Evolutionary conservation across 64 coral and sea anemone genomes (phyloP).

Genomic region (Catalaphyllia jardinei): DNA sequence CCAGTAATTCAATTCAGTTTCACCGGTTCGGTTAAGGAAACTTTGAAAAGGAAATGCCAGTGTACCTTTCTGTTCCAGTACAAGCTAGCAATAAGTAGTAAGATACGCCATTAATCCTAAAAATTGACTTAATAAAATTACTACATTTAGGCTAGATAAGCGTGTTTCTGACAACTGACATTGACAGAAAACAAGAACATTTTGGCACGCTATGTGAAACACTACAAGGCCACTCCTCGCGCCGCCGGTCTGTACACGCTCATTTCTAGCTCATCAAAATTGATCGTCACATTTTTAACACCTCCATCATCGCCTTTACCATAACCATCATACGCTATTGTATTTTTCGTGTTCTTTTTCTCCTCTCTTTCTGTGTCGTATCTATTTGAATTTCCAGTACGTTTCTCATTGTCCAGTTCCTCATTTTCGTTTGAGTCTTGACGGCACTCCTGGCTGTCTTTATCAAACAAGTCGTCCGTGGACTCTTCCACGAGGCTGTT

Average conservation of each 20-base stretch:
- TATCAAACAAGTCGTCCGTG: neutral
- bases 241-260: neutral
- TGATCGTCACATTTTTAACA: neutral
- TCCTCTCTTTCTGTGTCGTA: neutral
- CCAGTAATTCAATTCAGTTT: no score
- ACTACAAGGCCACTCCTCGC: neutral
- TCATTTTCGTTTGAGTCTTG: neutral
- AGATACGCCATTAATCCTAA: no score
- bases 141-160: no score
- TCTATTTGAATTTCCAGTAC: neutral
- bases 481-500: conserved; percentile 27
- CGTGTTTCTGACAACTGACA: no score
- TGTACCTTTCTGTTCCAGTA: no score
- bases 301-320: neutral
- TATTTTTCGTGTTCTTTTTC: neutral
- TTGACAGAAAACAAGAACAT: no score
- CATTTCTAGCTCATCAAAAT: neutral
- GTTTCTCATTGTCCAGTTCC: neutral
- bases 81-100: no score
- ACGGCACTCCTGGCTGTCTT: neutral
- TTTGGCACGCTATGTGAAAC: neutral
- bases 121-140: no score
- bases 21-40: no score
- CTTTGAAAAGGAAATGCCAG: no score
- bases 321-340: neutral